A percentile compares a stretch with the other conserved stretches of the same genome.
Evolutionary conservation across 2,113 vertebrate species (phyloP).

Genomic region (Paracyprichromis sp.): DNA sequence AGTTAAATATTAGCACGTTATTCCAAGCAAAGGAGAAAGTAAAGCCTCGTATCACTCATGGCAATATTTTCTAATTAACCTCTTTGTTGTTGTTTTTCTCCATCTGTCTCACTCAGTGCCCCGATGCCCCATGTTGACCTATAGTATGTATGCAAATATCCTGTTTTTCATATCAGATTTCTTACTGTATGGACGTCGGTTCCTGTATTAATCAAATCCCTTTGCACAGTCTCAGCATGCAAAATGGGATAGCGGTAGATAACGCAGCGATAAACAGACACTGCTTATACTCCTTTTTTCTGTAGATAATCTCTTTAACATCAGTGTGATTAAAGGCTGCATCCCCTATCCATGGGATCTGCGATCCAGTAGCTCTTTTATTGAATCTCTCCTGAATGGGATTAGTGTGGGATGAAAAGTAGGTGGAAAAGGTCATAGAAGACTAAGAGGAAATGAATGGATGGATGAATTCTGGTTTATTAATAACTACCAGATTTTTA

Average conservation of each 20-base stretch:
- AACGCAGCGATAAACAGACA: constrained; percentile 15
- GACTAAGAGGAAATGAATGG: not conserved
- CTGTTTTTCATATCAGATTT: constrained; percentile 16
- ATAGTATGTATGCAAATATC: constrained; percentile 28
- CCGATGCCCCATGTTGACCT: not conserved
- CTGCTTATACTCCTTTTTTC: constrained; percentile 32
- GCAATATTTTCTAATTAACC: not conserved
- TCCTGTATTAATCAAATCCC: constrained; percentile 49
- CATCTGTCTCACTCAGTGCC: not conserved
- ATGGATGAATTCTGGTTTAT: not conserved
- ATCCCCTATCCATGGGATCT: constrained; percentile 39
- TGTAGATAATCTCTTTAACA: constrained; percentile 56
- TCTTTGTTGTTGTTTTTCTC: not conserved
- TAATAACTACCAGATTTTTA: not conserved
- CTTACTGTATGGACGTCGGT: constrained; percentile 16
- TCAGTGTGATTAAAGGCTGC: constrained; percentile 49
- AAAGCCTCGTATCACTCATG: not conserved
- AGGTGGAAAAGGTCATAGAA: constrained; percentile 14
- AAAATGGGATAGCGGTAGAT: constrained; percentile 34
- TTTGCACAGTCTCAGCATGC: constrained; percentile 22
- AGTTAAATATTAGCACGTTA: not conserved
- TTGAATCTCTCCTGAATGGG: constrained; percentile 34
- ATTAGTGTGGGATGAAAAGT: constrained; percentile 20
- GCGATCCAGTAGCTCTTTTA: constrained; percentile 25
- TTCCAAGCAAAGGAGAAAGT: not conserved